A percentile compares a stretch with the other conserved stretches of the same genome.
These are phyloP conservation scores for Rousettus madagascariensis DNA, from an alignment of 2,797 vertebrate species.

Conservation along the genomic window DNA sequence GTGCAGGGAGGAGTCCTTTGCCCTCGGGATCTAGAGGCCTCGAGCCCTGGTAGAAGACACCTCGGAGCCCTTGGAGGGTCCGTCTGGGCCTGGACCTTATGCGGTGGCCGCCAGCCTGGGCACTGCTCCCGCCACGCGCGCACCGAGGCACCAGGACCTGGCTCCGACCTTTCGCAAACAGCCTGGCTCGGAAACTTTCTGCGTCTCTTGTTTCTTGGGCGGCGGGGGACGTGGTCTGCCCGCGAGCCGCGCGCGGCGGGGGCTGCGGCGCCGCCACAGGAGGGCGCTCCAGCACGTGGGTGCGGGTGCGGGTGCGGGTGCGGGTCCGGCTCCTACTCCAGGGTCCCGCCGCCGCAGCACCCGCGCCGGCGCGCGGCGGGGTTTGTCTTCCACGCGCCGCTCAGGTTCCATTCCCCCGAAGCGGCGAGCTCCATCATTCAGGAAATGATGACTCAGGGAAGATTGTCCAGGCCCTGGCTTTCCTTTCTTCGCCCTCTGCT, in stretches of 20 bases:
- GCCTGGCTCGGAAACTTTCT: constrained; percentile 65
- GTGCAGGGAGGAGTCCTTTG: not conserved
- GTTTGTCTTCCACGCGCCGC: not conserved
- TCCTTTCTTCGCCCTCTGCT: not conserved
- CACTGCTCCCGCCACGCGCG: not conserved
- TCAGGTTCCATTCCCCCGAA: not conserved
- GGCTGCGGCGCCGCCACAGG: constrained; percentile 60
- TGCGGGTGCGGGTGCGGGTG: constrained; percentile 50
- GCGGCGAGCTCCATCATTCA: not conserved
- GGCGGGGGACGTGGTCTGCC: constrained; percentile 38
- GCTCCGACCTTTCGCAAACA: constrained; percentile 25
- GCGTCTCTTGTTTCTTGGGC: not conserved
- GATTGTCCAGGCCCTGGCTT: not conserved
- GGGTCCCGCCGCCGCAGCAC: not conserved
- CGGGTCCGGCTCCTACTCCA: not conserved
- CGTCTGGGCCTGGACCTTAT: not conserved
- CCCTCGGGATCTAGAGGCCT: not conserved
- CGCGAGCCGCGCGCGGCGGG: constrained; percentile 16
- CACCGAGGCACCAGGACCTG: not conserved
- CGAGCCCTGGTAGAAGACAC: not conserved
- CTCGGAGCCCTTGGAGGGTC: not conserved
- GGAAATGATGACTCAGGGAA: constrained; percentile 66
- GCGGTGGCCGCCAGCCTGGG: not conserved
- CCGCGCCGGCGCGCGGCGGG: not conserved
- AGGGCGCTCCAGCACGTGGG: constrained; percentile 72